A percentile compares a stretch with the other conserved stretches of the same genome.
Evolutionary conservation across 2,797 vertebrate genomes (phyloP).

Genomic region (Phrynocephalus vlangalii): DNA sequence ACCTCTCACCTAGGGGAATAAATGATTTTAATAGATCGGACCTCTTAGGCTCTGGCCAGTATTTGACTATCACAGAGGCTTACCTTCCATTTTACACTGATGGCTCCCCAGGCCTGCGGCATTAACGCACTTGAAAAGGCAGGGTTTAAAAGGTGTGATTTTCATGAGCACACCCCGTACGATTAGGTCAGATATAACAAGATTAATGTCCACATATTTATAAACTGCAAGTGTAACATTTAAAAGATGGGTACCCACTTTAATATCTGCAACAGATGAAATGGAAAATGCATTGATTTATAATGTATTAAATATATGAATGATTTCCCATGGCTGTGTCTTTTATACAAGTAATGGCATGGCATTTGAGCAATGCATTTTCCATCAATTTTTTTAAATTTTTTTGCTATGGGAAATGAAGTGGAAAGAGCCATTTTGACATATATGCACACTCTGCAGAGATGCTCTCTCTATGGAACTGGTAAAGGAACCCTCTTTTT

Average conservation of each 20-base stretch:
- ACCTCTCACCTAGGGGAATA: background rate
- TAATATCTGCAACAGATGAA: constrained; percentile 1
- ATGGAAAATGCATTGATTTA: constrained; percentile 39
- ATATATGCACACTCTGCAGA: constrained; percentile 45
- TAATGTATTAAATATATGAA: constrained; percentile 9
- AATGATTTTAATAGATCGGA: background rate
- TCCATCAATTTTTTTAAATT: constrained; percentile 41
- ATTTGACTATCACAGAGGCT: background rate
- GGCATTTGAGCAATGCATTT: constrained; percentile 46
- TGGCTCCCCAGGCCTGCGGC: background rate
- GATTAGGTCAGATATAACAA: background rate
- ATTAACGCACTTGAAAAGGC: constrained; percentile 14
- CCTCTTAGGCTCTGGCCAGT: background rate
- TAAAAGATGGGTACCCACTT: background rate
- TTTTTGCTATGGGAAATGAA: constrained; percentile 23
- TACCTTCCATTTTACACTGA: background rate
- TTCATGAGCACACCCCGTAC: background rate
- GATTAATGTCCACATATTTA: constrained; percentile 42
- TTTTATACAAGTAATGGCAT: constrained; percentile 44
- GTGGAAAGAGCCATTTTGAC: constrained; percentile 56
- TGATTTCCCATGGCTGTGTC: constrained; percentile 33
- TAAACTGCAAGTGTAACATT: constrained; percentile 22
- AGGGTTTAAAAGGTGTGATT: constrained; percentile 8
- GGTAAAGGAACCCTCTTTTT: constrained; percentile 46
- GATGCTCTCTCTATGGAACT: constrained; percentile 25